Base-by-base conservation (phyloP, 2,888 invertebrate genomes). In the Aleiodes testaceus region DNA sequence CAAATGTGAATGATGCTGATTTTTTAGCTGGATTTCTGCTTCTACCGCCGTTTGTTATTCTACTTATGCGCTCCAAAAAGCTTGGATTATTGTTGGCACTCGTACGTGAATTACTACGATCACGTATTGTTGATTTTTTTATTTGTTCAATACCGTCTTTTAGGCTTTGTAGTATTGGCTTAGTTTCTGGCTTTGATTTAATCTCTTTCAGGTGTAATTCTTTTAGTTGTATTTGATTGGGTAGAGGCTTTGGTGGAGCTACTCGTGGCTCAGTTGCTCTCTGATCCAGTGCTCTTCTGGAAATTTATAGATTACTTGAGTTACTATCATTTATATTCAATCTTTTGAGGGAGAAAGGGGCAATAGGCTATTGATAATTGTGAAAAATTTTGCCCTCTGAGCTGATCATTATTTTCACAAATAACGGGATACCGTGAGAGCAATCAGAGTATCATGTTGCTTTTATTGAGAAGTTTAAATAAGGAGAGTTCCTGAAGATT, bases 1-100 rank as follows among this genome's bases (percentile, higher is more conserved):
- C 86, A 70, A 86, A 86, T 36, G 86, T 86, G 74, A 86, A 86
- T 9, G 87, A 86, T 2, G 86, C 86, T 9, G 86, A 86, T 70
- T 86, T 86, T 69, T 87, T 87, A 14, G 87, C 86, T 2, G 85
- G 86, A 67, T 86, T 86, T 12, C 86, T 79, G 75, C 84, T 83
- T 36, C 81, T 79, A 50, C 84, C 81, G 49, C 86, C 85, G 36
- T 85, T 84, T 0, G 86, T 82, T 83, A 86, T 85, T 82, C 85
- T 86, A 71, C 81, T 80, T 72, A 86, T 84, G 72, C 80, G 79
- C 47, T 85, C 86, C 69, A 86, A 78, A 73, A 86, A 82, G 67
- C 85, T 80, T 61, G 79, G 78, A 73, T 81, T 81, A 63, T 70
- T 74, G 6, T 70, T 74, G 9, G 77, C 74, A 49, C 75, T 79